phyloP scores from a whole-genome alignment of 2,113 vertebrate genomes.

The Scomber scombrus region DNA sequence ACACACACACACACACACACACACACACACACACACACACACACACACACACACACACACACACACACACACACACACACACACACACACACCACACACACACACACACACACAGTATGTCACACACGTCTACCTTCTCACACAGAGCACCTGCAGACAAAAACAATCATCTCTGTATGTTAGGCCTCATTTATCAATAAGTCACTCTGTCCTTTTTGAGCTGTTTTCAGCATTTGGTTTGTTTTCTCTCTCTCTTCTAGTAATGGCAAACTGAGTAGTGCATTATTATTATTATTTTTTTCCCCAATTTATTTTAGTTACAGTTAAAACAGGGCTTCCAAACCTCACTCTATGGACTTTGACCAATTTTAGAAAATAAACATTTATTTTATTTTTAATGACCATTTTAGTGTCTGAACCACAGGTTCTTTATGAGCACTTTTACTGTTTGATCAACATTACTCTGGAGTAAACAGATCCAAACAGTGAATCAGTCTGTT shows the following conservation, averaged over 20 bases:
- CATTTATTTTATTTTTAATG: no score
- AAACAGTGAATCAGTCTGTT: not conserved
- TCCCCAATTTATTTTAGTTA: not conserved
- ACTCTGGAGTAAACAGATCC: not conserved
- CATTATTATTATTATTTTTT: no score
- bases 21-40: constrained; percentile 30
- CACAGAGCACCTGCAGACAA: constrained; percentile 61
- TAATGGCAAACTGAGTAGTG: not conserved
- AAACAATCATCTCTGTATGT: constrained; percentile 2
- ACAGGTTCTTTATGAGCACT: no score
- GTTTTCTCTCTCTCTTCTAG: not conserved
- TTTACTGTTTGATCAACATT: not conserved
- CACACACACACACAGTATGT: constrained; percentile 6
- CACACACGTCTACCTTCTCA: constrained; percentile 45
- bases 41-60: constrained; percentile 16
- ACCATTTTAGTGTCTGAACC: not conserved
- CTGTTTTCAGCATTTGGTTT: not conserved
- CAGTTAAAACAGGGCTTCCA: not conserved
- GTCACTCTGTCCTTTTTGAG: constrained; percentile 63
- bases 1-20: constrained; percentile 42
- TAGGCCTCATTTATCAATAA: constrained; percentile 53
- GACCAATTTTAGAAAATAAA: no score
- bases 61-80: constrained; percentile 29
- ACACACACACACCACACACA: constrained; percentile 17
- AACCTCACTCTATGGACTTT: not conserved